phyloP scores from a whole-genome alignment of 2,888 invertebrate species.

The Oegoconia quadripuncta region DNA sequence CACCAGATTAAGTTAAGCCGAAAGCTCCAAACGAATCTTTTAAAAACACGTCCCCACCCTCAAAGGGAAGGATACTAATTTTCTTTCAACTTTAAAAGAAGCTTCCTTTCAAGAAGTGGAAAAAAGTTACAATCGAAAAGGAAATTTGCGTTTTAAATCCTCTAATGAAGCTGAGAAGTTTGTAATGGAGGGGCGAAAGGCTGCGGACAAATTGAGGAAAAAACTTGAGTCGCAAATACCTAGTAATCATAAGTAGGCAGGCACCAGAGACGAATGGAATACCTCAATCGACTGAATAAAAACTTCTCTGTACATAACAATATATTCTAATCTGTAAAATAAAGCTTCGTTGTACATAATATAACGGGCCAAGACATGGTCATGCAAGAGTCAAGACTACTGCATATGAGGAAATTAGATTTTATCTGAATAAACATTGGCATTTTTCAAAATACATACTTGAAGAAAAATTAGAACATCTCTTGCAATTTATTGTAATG shows the following conservation, averaged over 20 bases:
- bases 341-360: no score
- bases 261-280: background rate
- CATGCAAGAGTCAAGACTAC: no score
- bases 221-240: slow-evolving; percentile 39
- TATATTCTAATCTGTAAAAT: no score
- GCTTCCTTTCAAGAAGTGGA: slow-evolving; percentile 75
- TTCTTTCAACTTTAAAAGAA: slow-evolving; percentile 75
- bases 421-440: no score
- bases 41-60: slow-evolving; percentile 66
- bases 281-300: no score
- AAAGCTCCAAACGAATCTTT: slow-evolving; percentile 65
- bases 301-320: no score
- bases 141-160: slow-evolving; percentile 80
- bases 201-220: slow-evolving; percentile 72
- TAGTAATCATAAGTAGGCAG: slow-evolving; percentile 12
- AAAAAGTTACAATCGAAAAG: slow-evolving; percentile 79
- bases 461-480: no score
- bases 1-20: slow-evolving; percentile 66
- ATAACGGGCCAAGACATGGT: no score
- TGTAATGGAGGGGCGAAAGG: slow-evolving; percentile 76
- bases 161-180: slow-evolving; percentile 79
- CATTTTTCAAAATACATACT: no score
- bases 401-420: no score
- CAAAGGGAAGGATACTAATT: slow-evolving; percentile 76
- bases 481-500: no score